Conservation (phyloP, 1,140 invertebrate genomes). For the Bombus difficillimus region DNA sequence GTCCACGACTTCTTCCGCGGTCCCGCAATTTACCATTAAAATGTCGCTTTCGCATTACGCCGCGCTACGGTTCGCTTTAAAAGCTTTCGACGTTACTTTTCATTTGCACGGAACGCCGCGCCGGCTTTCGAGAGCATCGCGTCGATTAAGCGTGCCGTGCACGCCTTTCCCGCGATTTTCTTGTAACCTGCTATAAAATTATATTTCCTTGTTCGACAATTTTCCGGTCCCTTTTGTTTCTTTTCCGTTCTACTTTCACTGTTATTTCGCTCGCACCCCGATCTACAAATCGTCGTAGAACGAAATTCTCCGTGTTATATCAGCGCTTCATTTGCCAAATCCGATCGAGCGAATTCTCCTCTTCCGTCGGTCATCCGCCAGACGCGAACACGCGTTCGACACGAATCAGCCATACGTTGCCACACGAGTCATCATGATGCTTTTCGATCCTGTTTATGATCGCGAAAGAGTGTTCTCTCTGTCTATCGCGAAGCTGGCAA, state of each 20-base stretch:
- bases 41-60: slow-evolving; percentile 27
- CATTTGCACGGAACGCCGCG: slow-evolving; percentile 13
- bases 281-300: not conserved
- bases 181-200: slow-evolving; percentile 20
- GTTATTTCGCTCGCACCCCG: fast-evolving
- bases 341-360: not conserved
- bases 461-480: not conserved
- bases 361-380: not conserved
- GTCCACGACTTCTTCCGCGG: slow-evolving; percentile 26
- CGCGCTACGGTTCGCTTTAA: slow-evolving; percentile 28
- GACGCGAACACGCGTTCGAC: not conserved
- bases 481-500: not conserved
- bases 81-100: slow-evolving; percentile 49
- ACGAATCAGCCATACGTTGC: not conserved
- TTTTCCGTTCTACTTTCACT: not conserved
- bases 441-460: not conserved
- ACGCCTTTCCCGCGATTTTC: not conserved
- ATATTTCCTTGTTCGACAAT: not conserved
- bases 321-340: not conserved
- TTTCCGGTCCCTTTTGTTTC: not conserved
- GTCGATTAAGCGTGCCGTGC: slow-evolving; percentile 37
- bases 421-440: not conserved
- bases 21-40: slow-evolving; percentile 33
- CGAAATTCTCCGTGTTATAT: not conserved
- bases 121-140: not conserved